phyloP scores from a whole-genome alignment of 2,797 vertebrate species.

The Anguilla obscura region DNA sequence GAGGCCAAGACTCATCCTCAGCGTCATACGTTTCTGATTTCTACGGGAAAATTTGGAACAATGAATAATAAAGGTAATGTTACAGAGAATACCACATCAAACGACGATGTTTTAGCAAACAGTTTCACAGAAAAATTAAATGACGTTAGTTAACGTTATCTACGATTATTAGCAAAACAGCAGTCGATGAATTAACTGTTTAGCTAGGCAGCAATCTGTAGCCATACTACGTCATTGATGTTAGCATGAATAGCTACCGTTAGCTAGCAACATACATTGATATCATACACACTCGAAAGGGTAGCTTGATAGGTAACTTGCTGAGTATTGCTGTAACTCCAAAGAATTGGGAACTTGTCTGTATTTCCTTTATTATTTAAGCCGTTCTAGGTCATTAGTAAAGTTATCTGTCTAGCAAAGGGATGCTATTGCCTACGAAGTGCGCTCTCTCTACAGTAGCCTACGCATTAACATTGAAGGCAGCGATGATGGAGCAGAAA shows the following conservation, averaged over 20 bases:
- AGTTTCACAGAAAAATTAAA: neutral
- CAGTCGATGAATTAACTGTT: neutral
- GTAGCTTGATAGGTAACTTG: conserved; percentile 16
- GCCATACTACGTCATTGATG: neutral
- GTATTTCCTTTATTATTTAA: neutral
- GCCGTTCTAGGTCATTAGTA: conserved; percentile 39
- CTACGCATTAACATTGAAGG: neutral
- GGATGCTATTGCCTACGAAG: neutral
- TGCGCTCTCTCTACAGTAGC: neutral
- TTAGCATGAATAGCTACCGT: neutral
- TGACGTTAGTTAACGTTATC: neutral
- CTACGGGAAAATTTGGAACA: conserved; percentile 49
- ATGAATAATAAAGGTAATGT: conserved; percentile 81
- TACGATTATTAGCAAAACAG: conserved; percentile 10
- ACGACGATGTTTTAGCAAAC: neutral
- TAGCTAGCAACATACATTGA: neutral
- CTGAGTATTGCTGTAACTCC: conserved; percentile 1
- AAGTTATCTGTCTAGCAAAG: neutral
- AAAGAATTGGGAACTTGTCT: neutral
- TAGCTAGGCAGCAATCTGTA: neutral
- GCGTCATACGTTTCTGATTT: conserved; percentile 46
- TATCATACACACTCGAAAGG: neutral
- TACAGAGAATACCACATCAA: conserved; percentile 14
- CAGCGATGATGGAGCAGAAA: neutral
- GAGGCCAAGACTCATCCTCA: conserved; percentile 46